Percentiles rank a stretch among this genome's conserved stretches.
phyloP scores from a whole-genome alignment of 1,140 invertebrate species.

The Drosophila murphyi region DNA sequence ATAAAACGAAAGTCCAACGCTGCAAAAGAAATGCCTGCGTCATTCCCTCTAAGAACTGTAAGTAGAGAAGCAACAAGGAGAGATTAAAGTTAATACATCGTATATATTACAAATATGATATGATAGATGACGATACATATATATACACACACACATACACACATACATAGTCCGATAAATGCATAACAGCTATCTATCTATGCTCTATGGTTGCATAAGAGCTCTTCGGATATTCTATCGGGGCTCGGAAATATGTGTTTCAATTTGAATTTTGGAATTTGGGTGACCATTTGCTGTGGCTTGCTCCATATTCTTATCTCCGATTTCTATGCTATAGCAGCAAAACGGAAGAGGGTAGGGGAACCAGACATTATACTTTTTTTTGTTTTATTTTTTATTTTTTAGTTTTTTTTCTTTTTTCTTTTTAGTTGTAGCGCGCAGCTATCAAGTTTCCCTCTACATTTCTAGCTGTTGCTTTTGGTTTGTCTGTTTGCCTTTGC shows the following conservation, averaged over 20 bases:
- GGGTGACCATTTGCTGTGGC: conserved; percentile 25
- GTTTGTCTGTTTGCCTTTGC: conserved; percentile 10
- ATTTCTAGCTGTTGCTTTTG: background rate
- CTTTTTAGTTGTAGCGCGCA: conserved; percentile 22
- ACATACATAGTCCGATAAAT: no score
- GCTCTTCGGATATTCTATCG: conserved; percentile 26
- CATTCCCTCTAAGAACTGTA: conserved; percentile 79
- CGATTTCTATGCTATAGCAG: conserved; percentile 22
- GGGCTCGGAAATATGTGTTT: conserved; percentile 17
- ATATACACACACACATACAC: background rate
- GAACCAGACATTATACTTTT: background rate
- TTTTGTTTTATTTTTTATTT: no score
- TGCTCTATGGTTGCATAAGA: conserved; percentile 20
- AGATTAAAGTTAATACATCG: background rate
- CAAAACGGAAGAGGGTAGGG: background rate
- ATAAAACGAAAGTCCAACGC: conserved; percentile 84
- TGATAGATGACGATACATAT: background rate
- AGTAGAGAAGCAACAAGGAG: background rate
- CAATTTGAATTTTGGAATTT: conserved; percentile 17
- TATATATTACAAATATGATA: background rate
- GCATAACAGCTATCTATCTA: background rate
- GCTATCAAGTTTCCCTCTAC: conserved; percentile 61
- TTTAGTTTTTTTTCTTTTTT: background rate
- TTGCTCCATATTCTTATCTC: conserved; percentile 51
- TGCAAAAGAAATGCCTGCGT: conserved; percentile 85